Conservation (phyloP, 2,888 invertebrate species). For the Ormyrus pomaceus region DNA sequence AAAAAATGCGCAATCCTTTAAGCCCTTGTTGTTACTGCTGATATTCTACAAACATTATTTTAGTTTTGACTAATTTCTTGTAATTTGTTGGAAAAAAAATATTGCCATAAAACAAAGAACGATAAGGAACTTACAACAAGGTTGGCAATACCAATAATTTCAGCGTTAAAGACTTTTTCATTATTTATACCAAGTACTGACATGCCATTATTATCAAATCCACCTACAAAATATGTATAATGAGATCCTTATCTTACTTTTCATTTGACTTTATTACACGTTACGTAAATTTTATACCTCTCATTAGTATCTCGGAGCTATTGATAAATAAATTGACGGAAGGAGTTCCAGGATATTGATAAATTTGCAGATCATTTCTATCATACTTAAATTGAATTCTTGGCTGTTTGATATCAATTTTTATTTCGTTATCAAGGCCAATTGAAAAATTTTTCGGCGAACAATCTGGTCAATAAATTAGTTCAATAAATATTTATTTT, state of each 20-base stretch:
- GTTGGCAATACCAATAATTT: constrained; percentile 38
- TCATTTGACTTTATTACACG: not conserved
- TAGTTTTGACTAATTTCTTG: too few species aligned
- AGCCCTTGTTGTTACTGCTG: constrained; percentile 5
- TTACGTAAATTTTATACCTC: constrained; percentile 48
- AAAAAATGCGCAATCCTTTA: constrained; percentile 38
- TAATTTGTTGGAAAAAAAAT: too few species aligned
- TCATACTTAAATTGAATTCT: constrained; percentile 21
- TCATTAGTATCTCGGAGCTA: constrained; percentile 53
- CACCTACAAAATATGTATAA: not conserved
- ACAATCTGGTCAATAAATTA: constrained; percentile 26
- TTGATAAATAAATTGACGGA: constrained; percentile 54
- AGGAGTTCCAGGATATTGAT: constrained; percentile 49
- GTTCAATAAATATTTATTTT: too few species aligned
- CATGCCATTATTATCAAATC: not conserved
- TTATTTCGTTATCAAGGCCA: not conserved
- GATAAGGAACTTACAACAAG: constrained; percentile 25
- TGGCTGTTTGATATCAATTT: not conserved
- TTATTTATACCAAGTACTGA: not conserved
- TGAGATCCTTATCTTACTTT: constrained; percentile 1
- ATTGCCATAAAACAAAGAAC: too few species aligned
- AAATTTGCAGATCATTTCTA: constrained; percentile 30
- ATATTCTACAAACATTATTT: not conserved
- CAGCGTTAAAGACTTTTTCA: constrained; percentile 1
- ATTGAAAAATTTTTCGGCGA: not conserved